Evolutionary conservation across 2,888 invertebrate genomes (phyloP), one percentile per base, ranked within the genome.

Genomic region (Nomada hirtipes): DNA sequence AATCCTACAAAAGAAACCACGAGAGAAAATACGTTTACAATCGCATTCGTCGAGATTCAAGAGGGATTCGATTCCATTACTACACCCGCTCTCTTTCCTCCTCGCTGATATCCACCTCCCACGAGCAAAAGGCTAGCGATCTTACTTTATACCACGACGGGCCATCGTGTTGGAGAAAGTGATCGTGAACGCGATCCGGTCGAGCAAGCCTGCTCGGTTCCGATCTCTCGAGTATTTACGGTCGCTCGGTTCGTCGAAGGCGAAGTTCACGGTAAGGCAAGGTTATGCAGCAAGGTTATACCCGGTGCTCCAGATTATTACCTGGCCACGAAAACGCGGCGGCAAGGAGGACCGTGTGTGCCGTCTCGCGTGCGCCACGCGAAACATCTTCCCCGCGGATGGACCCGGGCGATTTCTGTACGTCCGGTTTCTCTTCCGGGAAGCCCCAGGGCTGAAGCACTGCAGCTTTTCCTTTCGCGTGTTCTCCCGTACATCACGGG

Each of bases 211-310:
- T 29, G 68, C 75, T 36, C 83, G 79, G 61, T 70, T 85, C 78
- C 81, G 77, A 74, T 70, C 63, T 75, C 78, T 47, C 44, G 76
- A 23, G 59, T 86, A 74, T 84, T 83, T 74, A 70, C 53, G 57
- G 23, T 26, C 4, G 42, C 69, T 65, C 55, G 23, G 77, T 78
- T 76, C 85, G 67, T 59, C 77, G 67, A 82, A 83, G 84, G 68
- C 85, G 89, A 92, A 92, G 91, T 92, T 93, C 92, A 92, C 68
- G 89, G 89, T 63, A 87, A 88, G 26, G 89, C 93, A 93, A 93
- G 92, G 93, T 93, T 92, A 92, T 88, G 89, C 82, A 86, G 89
- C 92, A 92, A 92, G 92, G 93, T 93, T 92, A 87, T 88, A 85
- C 65, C 52, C 82, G 75, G 75, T 87, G 89, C 84, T 90, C 88